A percentile compares a stretch with the other conserved stretches of the same genome.
These are phyloP conservation scores for Cygnus atratus DNA, from an alignment of 2,113 vertebrate species.

Conservation along the genomic window DNA sequence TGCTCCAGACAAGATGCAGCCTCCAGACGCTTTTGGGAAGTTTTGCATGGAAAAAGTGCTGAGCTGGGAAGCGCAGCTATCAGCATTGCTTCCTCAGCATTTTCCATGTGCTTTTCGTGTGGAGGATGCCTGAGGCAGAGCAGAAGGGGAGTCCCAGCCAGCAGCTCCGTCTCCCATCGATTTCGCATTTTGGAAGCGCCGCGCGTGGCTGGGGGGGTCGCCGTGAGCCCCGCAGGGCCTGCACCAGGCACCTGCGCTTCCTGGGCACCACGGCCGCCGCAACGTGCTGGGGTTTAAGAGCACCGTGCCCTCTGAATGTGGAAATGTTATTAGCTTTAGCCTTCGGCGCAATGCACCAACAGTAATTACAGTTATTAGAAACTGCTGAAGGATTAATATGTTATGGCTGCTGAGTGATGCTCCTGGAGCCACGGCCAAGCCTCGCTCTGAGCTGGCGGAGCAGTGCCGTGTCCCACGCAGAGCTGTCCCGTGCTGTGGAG, in stretches of 20 bases:
- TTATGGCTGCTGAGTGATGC: background rate
- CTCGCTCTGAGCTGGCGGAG: background rate
- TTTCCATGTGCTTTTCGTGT: fast-evolving
- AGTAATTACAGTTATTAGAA: background rate
- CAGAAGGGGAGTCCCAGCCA: fast-evolving
- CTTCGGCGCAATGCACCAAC: background rate
- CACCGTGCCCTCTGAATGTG: too few relatives aligned
- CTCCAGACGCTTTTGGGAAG: background rate
- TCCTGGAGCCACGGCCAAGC: background rate
- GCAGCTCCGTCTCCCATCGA: too few relatives aligned
- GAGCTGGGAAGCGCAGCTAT: background rate
- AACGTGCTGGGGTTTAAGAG: background rate
- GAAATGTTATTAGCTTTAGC: background rate
- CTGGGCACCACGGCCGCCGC: fast-evolving
- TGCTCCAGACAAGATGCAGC: background rate
- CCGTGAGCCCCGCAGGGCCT: background rate
- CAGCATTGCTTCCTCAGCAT: fast-evolving
- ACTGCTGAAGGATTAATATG: background rate
- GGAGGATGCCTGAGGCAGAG: background rate
- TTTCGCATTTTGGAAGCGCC: too few relatives aligned
- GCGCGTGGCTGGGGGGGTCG: too few relatives aligned
- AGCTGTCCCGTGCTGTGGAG: fast-evolving
- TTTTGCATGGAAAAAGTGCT: fast-evolving
- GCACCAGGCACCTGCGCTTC: background rate
- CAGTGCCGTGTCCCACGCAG: fast-evolving